Evolutionary conservation across 2,888 invertebrate genomes (phyloP).

Genomic region (Chromoteleia sp.): DNA sequence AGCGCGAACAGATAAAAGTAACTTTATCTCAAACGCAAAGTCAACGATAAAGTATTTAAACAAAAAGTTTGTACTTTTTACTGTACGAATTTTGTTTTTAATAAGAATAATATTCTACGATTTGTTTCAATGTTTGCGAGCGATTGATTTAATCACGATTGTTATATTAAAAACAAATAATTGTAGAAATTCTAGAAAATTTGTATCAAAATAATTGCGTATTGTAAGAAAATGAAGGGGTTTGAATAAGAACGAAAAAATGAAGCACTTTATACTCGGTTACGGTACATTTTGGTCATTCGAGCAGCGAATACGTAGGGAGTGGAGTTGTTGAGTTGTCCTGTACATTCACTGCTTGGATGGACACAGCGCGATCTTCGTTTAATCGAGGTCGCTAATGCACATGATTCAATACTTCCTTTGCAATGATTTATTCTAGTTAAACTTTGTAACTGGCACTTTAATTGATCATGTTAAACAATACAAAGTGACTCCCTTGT

Average conservation of each 20-base stretch:
- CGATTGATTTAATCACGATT: too few species aligned
- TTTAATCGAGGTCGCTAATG: constrained; percentile 67
- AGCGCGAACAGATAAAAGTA: constrained; percentile 2
- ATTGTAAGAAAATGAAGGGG: too few species aligned
- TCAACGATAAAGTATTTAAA: constrained; percentile 1
- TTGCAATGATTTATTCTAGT: constrained; percentile 57
- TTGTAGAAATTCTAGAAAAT: too few species aligned
- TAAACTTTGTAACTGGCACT: constrained; percentile 61
- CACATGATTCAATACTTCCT: constrained; percentile 68
- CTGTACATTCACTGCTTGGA: constrained; percentile 53
- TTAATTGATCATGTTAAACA: constrained; percentile 38
- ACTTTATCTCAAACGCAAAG: neutral
- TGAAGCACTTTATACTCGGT: neutral
- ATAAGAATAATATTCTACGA: neutral
- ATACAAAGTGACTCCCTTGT: constrained; percentile 29
- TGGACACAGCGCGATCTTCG: constrained; percentile 54
- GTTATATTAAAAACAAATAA: too few species aligned
- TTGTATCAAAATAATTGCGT: neutral
- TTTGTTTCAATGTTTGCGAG: too few species aligned
- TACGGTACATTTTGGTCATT: constrained; percentile 43
- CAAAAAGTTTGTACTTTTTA: neutral
- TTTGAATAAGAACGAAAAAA: neutral
- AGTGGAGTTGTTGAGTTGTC: constrained; percentile 19
- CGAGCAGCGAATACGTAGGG: constrained; percentile 23
- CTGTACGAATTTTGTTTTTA: neutral